These are phyloP conservation scores for Rhombomys opimus DNA, from an alignment of 2,113 vertebrate genomes.

Conservation along the genomic window DNA sequence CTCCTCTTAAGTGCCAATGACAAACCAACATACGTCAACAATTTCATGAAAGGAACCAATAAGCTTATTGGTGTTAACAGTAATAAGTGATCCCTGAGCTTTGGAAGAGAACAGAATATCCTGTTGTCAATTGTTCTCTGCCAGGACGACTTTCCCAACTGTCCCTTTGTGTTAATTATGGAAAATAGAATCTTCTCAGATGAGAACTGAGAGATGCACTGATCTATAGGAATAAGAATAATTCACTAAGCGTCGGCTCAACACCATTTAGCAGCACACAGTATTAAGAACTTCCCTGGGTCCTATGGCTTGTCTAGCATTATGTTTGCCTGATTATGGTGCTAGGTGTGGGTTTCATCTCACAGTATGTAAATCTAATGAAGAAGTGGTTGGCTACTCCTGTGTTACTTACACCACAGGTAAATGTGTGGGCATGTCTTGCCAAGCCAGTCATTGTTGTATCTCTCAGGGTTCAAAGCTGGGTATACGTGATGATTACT, in stretches of 20 bases:
- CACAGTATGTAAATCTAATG: background rate
- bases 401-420: background rate
- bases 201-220: background rate
- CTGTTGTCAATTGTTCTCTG: background rate
- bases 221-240: background rate
- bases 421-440: background rate
- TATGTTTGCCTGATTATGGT: background rate
- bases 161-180: background rate
- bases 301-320: background rate
- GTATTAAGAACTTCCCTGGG: background rate
- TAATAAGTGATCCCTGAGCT: background rate
- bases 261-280: background rate
- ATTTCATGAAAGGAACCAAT: background rate
- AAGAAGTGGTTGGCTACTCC: background rate
- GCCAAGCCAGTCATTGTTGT: background rate
- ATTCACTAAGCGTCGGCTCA: background rate
- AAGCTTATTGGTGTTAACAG: background rate
- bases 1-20: background rate
- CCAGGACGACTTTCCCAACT: background rate
- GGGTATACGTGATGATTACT: background rate
- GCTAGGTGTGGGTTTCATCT: background rate
- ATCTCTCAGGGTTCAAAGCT: background rate
- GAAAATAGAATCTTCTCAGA: background rate
- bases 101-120: background rate
- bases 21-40: background rate